Evolutionary conservation across 2,888 invertebrate genomes (phyloP).

Genomic region (Ecliptopera silaceata): DNA sequence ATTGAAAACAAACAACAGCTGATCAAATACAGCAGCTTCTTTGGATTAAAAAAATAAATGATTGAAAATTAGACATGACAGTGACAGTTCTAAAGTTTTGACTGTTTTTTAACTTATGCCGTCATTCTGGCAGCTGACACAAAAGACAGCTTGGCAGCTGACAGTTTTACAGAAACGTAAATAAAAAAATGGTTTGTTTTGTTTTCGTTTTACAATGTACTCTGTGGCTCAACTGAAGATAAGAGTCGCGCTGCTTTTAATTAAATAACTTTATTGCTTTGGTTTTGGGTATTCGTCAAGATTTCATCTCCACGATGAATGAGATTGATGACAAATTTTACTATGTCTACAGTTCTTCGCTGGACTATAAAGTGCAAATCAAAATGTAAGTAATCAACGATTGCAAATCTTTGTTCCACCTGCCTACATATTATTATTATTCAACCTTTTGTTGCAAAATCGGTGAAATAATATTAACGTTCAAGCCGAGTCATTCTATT

Average conservation of each 20-base stretch:
- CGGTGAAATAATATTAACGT: no score
- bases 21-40: not conserved
- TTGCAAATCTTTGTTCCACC: not conserved
- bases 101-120: no score
- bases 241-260: no score
- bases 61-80: no score
- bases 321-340: constrained; percentile 91
- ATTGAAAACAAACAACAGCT: not conserved
- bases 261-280: not conserved
- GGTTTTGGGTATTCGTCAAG: not conserved
- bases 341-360: constrained; percentile 95
- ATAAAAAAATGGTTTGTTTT: no score
- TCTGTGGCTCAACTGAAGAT: no score
- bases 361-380: constrained; percentile 93
- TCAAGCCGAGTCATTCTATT: no score
- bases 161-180: no score
- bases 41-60: not conserved
- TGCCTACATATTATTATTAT: not conserved
- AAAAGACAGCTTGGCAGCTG: no score
- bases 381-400: constrained; percentile 89
- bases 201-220: no score
- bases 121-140: no score
- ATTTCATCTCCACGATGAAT: constrained; percentile 78
- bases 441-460: no score
- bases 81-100: not conserved